Conservation (phyloP, 2,113 vertebrate species). For the Phaethon lepturus region DNA sequence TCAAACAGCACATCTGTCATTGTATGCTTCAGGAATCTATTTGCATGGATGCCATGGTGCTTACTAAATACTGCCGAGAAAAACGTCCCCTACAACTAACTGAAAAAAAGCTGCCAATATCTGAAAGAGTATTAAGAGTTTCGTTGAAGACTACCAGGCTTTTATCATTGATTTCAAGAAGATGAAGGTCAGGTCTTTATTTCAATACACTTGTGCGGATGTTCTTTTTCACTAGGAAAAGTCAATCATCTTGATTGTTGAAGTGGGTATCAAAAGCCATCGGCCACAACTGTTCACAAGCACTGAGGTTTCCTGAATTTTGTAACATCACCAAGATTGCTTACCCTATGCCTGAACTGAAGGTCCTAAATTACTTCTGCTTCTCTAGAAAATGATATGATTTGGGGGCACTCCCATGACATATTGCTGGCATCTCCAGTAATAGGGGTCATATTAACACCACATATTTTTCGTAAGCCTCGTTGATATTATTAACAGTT, state of each 20-base stretch:
- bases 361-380: neutral
- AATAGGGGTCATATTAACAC: neutral
- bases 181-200: neutral
- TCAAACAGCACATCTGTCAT: neutral
- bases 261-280: neutral
- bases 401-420: neutral
- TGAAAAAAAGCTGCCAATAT: neutral
- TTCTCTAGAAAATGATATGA: neutral
- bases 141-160: neutral
- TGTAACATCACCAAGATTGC: neutral
- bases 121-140: neutral
- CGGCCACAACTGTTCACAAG: neutral
- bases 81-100: neutral
- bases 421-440: neutral
- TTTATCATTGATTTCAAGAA: neutral
- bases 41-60: neutral
- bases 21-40: neutral
- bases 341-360: neutral
- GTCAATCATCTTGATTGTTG: neutral
- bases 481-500: neutral
- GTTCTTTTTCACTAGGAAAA: neutral
- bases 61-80: neutral
- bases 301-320: neutral
- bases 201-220: neutral
- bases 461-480: neutral